Percentiles rank a stretch among this genome's conserved stretches.
Conservation (phyloP, 2,888 invertebrate genomes). For the Eristalis pertinax region DNA sequence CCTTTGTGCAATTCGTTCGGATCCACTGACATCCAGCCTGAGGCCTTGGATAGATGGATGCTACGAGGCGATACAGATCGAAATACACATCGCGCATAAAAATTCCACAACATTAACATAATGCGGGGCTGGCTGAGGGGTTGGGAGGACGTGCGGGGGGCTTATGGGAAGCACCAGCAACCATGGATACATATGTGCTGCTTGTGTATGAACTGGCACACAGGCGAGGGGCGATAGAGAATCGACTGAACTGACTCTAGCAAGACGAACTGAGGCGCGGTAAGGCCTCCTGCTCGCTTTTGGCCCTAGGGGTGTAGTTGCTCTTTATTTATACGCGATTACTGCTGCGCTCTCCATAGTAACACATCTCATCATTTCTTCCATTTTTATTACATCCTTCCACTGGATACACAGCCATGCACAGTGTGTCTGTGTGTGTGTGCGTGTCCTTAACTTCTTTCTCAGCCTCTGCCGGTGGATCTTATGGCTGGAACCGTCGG, state of each 20-base stretch:
- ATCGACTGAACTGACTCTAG: not conserved
- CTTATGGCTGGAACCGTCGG: not conserved
- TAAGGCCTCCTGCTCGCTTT: slow-evolving; percentile 41
- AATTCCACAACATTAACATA: slow-evolving; percentile 65
- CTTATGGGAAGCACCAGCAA: not conserved
- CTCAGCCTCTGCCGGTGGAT: slow-evolving; percentile 18
- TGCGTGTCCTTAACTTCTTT: slow-evolving; percentile 52
- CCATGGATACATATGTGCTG: not conserved
- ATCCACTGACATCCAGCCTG: slow-evolving; percentile 48
- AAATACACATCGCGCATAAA: slow-evolving; percentile 58
- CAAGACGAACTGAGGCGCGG: not conserved
- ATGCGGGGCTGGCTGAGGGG: slow-evolving; percentile 36
- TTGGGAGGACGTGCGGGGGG: too few relatives aligned
- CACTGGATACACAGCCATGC: not conserved
- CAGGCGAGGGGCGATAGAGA: slow-evolving; percentile 17
- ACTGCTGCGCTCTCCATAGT: slow-evolving; percentile 63
- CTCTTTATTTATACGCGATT: slow-evolving; percentile 71
- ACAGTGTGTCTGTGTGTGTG: too few relatives aligned
- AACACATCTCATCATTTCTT: slow-evolving; percentile 64
- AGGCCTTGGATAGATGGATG: slow-evolving; percentile 53
- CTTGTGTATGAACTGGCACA: slow-evolving; percentile 34
- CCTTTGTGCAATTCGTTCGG: not conserved
- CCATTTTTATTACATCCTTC: slow-evolving; percentile 30
- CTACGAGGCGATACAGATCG: slow-evolving; percentile 34
- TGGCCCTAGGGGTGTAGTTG: slow-evolving; percentile 61